Evolutionary conservation across 2,113 vertebrate genomes (phyloP).

Genomic region (Rhynchomys soricoides): DNA sequence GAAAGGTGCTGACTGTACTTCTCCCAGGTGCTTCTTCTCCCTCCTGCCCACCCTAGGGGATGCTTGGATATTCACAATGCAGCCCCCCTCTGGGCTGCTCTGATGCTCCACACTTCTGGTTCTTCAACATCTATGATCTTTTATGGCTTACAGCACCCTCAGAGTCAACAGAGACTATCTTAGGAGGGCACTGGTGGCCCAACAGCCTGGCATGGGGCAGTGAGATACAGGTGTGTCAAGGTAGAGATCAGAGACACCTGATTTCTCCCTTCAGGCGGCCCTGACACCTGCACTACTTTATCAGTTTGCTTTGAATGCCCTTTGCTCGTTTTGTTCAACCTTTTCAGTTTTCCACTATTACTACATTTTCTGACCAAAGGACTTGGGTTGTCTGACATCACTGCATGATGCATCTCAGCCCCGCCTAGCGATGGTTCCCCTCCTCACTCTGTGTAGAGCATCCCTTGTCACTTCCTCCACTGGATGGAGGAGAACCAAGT

Average conservation of each 20-base stretch:
- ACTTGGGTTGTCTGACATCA: constrained; percentile 80
- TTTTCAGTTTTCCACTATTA: constrained; percentile 14
- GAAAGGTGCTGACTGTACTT: constrained; percentile 84
- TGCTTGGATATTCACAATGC: constrained; percentile 87
- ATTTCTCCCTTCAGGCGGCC: constrained; percentile 88
- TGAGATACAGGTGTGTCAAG: constrained; percentile 89
- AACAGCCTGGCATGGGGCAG: constrained; percentile 86
- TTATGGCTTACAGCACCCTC: constrained; percentile 55
- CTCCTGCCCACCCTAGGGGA: constrained; percentile 36
- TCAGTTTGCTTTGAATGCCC: constrained; percentile 81
- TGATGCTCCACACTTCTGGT: constrained; percentile 76
- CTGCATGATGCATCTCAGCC: constrained; percentile 56
- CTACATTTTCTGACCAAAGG: constrained; percentile 74
- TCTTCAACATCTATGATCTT: constrained; percentile 50
- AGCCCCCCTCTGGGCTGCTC: constrained; percentile 83
- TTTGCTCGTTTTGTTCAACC: constrained; percentile 71
- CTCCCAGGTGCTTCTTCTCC: constrained; percentile 33
- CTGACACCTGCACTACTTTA: constrained; percentile 77
- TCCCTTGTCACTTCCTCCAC: constrained; percentile 64
- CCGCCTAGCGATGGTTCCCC: constrained; percentile 61
- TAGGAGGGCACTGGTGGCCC: constrained; percentile 93
- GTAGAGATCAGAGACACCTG: constrained; percentile 86
- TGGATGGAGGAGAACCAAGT: constrained; percentile 72
- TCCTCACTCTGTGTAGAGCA: constrained; percentile 41
- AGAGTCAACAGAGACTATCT: constrained; percentile 65